phyloP scores from a whole-genome alignment of 2,113 vertebrate genomes.

The Galemys pyrenaicus region DNA sequence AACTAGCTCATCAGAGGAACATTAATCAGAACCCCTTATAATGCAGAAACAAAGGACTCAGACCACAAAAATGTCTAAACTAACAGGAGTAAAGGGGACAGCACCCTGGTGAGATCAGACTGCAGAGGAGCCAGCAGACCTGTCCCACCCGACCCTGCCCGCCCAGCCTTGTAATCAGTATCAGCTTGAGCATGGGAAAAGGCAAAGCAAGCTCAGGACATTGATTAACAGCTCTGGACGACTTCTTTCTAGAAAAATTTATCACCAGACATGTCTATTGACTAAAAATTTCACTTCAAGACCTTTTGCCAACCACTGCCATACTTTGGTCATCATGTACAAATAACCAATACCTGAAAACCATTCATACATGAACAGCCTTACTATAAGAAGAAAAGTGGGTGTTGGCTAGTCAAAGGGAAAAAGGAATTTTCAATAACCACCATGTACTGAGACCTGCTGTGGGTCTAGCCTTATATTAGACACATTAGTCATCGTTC shows the following conservation, averaged over 20 bases:
- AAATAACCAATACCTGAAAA: neutral
- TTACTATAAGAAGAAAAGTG: neutral
- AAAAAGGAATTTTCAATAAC: neutral
- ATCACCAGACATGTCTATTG: neutral
- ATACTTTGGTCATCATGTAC: neutral
- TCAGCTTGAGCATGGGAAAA: neutral
- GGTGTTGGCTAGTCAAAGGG: neutral
- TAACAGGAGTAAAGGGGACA: neutral
- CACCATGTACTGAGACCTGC: neutral
- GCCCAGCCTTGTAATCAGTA: neutral
- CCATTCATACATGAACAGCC: neutral
- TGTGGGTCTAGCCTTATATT: neutral
- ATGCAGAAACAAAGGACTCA: neutral
- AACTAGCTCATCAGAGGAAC: neutral
- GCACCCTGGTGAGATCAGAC: neutral
- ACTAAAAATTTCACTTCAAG: neutral
- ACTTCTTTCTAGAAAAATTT: slow-evolving; percentile 42
- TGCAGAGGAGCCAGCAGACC: neutral
- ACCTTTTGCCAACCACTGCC: neutral
- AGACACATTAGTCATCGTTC: neutral
- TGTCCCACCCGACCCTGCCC: neutral
- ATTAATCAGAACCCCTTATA: neutral
- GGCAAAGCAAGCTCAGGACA: neutral
- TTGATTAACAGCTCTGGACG: neutral
- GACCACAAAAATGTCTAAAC: neutral